phyloP scores from a whole-genome alignment of 2,888 invertebrate species.

The Pyrrhia umbra region DNA sequence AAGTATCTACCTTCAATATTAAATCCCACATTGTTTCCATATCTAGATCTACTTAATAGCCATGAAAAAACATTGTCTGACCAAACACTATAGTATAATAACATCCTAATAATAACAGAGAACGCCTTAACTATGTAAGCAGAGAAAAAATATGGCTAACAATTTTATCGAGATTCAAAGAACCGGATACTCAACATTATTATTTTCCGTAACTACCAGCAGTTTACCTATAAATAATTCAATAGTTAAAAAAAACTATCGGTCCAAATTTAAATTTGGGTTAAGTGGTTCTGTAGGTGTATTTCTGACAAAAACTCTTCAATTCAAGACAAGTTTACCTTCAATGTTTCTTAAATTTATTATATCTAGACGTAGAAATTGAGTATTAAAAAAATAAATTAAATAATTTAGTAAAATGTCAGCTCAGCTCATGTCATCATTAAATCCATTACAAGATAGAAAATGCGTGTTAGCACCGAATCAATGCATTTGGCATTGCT shows the following conservation, averaged over 20 bases:
- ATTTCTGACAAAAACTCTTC: too few species aligned
- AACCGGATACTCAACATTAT: conserved; percentile 72
- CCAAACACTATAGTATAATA: conserved; percentile 50
- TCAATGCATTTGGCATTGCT: too few species aligned
- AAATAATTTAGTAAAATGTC: too few species aligned
- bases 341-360: neutral
- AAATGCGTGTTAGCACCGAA: too few species aligned
- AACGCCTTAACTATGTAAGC: conserved; percentile 57
- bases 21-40: conserved; percentile 51
- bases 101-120: conserved; percentile 58
- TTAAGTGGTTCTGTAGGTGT: conserved; percentile 27
- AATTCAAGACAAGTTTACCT: neutral
- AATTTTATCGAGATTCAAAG: conserved; percentile 68
- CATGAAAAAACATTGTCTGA: conserved; percentile 39
- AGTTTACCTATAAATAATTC: conserved; percentile 74
- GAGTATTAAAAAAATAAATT: too few species aligned
- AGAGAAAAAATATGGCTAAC: conserved; percentile 53
- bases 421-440: too few species aligned
- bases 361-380: too few species aligned
- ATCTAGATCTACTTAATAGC: conserved; percentile 48
- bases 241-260: conserved; percentile 53
- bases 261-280: neutral
- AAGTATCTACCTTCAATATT: conserved; percentile 28
- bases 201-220: conserved; percentile 70
- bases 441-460: too few species aligned